Conservation (phyloP, 2,888 invertebrate genomes). For the Oscheius sp. region DNA sequence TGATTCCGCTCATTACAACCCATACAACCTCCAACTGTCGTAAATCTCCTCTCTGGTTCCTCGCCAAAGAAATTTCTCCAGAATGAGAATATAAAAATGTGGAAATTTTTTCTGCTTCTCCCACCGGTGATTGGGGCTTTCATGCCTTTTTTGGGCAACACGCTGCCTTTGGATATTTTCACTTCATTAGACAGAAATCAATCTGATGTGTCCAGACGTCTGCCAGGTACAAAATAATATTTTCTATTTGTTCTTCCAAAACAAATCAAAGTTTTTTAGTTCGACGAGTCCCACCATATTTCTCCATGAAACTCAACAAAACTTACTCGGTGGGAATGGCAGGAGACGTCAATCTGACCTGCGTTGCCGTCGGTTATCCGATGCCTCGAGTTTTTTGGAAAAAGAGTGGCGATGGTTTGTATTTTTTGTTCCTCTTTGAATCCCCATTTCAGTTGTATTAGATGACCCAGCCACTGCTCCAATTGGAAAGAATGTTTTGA, state of each 20-base stretch:
- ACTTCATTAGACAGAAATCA: conserved; percentile 36
- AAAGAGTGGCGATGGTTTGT: conserved; percentile 35
- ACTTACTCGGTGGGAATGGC: conserved; percentile 90
- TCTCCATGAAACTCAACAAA: conserved; percentile 88
- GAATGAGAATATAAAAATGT: conserved; percentile 14
- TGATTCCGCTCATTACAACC: conserved; percentile 17
- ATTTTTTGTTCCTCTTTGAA: not conserved
- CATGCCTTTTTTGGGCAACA: conserved; percentile 50
- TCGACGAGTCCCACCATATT: conserved; percentile 91
- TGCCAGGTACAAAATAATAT: not conserved
- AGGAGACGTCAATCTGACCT: conserved; percentile 88
- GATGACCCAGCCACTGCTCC: conserved; percentile 70
- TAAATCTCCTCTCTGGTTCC: conserved; percentile 12
- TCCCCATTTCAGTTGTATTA: conserved; percentile 46
- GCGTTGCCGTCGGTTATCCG: conserved; percentile 95
- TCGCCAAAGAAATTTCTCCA: not conserved
- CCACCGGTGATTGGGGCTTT: conserved; percentile 30
- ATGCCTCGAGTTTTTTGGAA: conserved; percentile 90
- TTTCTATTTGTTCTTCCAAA: too few species aligned
- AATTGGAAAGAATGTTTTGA: conserved; percentile 82
- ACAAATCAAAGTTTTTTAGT: too few species aligned
- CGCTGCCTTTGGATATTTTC: conserved; percentile 55
- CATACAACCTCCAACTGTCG: not conserved
- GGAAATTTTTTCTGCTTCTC: conserved; percentile 32
- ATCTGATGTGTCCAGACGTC: not conserved